phyloP scores from a whole-genome alignment of 1,140 invertebrate species.

The Psilanteris sp. region DNA sequence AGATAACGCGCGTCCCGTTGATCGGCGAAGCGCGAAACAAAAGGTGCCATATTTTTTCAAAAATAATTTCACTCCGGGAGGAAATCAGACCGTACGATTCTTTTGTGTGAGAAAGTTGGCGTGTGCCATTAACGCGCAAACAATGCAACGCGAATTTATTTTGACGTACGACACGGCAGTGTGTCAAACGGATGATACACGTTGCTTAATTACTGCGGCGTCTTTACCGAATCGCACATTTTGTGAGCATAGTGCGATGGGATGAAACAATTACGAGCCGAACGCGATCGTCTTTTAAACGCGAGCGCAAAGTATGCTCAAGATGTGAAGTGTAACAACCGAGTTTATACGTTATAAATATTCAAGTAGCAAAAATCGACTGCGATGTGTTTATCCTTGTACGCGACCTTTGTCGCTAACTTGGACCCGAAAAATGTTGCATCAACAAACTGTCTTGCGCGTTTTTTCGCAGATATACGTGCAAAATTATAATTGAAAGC shows the following conservation, averaged over 20 bases:
- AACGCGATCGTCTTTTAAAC: slow-evolving; percentile 7
- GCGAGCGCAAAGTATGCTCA: no score
- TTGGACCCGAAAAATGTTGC: not conserved
- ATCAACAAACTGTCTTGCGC: no score
- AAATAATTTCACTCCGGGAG: no score
- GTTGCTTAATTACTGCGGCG: slow-evolving; percentile 10
- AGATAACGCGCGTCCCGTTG: no score
- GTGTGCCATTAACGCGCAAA: no score
- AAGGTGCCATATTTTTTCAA: no score
- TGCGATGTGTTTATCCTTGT: slow-evolving; percentile 41
- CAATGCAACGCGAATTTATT: no score
- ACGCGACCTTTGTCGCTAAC: slow-evolving; percentile 47
- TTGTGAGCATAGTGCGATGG: not conserved
- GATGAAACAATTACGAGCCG: slow-evolving; percentile 17
- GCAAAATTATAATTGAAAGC: no score
- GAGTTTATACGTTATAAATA: slow-evolving; percentile 53
- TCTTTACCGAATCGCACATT: not conserved
- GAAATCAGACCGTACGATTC: no score
- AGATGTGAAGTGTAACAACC: slow-evolving; percentile 12
- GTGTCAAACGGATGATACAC: not conserved
- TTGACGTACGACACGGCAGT: not conserved
- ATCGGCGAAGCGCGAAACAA: no score
- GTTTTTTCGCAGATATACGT: no score
- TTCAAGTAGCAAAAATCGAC: slow-evolving; percentile 52
- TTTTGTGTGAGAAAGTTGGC: no score